phyloP scores from a whole-genome alignment of 2,888 invertebrate species.

The Agonopterix alstromeriana region DNA sequence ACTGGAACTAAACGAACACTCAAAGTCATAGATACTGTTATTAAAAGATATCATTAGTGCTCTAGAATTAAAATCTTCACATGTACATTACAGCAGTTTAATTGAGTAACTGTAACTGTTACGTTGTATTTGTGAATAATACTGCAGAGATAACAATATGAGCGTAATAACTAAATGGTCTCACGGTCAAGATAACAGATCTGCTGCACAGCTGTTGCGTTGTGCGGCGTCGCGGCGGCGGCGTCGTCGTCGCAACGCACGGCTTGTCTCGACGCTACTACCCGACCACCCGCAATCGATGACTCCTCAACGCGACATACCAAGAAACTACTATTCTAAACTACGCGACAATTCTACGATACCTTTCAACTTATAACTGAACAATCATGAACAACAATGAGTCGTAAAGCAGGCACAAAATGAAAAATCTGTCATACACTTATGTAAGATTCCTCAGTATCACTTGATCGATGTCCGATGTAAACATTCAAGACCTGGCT shows the following conservation, averaged over 20 bases:
- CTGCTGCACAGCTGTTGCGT: slow-evolving; percentile 65
- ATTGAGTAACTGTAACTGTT: slow-evolving; percentile 6
- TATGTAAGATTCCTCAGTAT: slow-evolving; percentile 18
- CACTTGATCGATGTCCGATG: slow-evolving; percentile 12
- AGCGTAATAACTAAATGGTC: slow-evolving; percentile 45
- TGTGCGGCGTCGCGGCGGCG: slow-evolving; percentile 40
- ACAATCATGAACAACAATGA: too few relatives aligned
- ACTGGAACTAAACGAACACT: too few relatives aligned
- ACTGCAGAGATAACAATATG: slow-evolving; percentile 21
- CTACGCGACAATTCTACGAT: slow-evolving; percentile 1
- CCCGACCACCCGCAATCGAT: slow-evolving; percentile 25
- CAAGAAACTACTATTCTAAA: neutral
- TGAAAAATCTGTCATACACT: slow-evolving; percentile 18
- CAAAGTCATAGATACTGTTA: too few relatives aligned
- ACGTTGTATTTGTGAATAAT: slow-evolving; percentile 2
- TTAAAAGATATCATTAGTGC: too few relatives aligned
- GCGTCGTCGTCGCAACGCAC: slow-evolving; percentile 10
- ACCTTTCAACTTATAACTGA: slow-evolving; percentile 6
- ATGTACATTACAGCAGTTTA: neutral
- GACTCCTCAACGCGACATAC: neutral
- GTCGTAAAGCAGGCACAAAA: slow-evolving; percentile 7
- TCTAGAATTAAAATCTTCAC: neutral
- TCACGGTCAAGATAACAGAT: slow-evolving; percentile 68
- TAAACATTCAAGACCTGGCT: slow-evolving; percentile 15
- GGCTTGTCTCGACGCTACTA: slow-evolving; percentile 21